Conservation (phyloP, 2,113 vertebrate species). For the Microcebus murinus region DNA sequence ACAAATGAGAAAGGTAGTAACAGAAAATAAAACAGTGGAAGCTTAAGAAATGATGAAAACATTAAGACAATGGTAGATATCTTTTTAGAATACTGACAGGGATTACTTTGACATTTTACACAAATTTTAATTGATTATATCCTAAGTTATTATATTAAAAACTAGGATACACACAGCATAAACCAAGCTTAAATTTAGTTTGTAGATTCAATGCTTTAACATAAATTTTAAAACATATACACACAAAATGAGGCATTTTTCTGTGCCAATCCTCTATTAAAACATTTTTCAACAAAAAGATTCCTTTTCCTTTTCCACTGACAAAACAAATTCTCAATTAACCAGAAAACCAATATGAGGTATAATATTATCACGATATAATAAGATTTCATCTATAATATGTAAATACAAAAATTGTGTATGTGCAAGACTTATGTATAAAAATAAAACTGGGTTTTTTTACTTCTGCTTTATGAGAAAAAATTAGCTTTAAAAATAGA, state of each 20-base stretch:
- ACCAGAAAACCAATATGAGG: neutral
- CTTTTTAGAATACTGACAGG: neutral
- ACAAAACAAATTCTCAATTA: neutral
- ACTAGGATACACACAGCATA: neutral
- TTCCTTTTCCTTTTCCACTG: neutral
- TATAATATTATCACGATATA: neutral
- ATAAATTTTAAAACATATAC: neutral
- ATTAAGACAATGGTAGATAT: neutral
- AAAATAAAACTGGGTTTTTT: neutral
- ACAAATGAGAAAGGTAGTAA: neutral
- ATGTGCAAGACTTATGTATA: neutral
- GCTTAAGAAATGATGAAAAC: constrained; percentile 12
- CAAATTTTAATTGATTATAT: neutral
- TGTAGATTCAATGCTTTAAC: neutral
- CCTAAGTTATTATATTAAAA: constrained; percentile 4
- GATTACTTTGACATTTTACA: neutral
- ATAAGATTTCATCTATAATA: neutral
- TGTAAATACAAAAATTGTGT: neutral
- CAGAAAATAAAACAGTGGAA: neutral
- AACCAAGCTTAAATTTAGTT: neutral
- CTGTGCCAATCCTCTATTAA: neutral
- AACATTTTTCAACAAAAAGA: neutral
- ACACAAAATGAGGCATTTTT: neutral
- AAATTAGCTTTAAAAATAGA: constrained; percentile 2
- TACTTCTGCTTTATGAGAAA: neutral